A percentile compares a stretch with the other conserved stretches of the same genome.
phyloP scores from a whole-genome alignment of 2,797 vertebrate species.

The Dryobates pubescens region DNA sequence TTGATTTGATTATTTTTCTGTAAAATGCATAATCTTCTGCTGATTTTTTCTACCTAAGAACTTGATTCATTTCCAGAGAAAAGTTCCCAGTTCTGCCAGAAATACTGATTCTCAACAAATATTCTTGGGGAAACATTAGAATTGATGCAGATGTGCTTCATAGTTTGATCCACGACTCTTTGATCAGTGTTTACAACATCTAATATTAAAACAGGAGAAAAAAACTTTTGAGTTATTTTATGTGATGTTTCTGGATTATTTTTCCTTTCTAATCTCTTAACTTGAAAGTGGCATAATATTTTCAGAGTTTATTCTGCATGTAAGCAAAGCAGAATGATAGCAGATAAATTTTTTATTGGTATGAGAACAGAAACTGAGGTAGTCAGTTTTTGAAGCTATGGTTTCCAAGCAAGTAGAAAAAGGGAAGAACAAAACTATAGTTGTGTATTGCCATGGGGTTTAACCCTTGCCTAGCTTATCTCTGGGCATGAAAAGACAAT shows the following conservation, averaged over 20 bases:
- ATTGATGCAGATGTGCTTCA: not conserved
- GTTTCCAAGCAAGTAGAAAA: not conserved
- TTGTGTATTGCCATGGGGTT: not conserved
- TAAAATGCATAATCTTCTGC: not conserved
- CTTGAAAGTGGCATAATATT: not conserved
- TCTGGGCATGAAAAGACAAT: not conserved
- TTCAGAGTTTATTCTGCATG: not conserved
- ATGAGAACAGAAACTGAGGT: not conserved
- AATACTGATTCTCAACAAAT: not conserved
- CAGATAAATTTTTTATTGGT: not conserved
- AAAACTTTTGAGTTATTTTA: not conserved
- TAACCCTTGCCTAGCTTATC: not conserved
- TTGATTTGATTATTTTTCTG: not conserved
- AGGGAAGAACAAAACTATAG: not conserved
- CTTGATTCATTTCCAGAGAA: not conserved
- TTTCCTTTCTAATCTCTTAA: not conserved
- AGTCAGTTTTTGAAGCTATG: not conserved
- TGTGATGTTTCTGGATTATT: not conserved
- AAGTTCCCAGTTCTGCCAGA: not conserved
- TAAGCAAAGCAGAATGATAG: not conserved
- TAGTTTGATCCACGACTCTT: not conserved
- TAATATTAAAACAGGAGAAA: not conserved
- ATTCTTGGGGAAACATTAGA: not conserved
- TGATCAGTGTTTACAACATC: not conserved
- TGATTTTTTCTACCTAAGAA: not conserved